These are phyloP conservation scores for Pterostichus niger DNA, from an alignment of 2,888 invertebrate species.

Conservation along the genomic window DNA sequence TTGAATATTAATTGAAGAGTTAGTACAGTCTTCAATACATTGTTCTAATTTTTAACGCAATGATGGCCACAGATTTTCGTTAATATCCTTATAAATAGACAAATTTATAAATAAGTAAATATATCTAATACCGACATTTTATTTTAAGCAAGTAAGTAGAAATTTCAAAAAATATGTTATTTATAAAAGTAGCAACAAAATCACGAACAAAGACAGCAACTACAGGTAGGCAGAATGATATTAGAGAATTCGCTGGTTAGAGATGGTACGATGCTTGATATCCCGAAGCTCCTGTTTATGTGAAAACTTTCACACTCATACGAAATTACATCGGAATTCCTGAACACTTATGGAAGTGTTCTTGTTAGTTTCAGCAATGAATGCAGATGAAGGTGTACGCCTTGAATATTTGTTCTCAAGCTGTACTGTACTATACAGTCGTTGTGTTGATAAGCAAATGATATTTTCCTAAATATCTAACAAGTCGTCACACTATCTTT, in stretches of 20 bases:
- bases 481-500: too few relatives aligned
- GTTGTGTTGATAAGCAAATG: conserved; percentile 13
- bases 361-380: conserved; percentile 30
- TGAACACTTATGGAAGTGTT: conserved; percentile 38
- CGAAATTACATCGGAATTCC: conserved; percentile 36
- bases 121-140: too few relatives aligned
- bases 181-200: too few relatives aligned
- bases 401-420: conserved; percentile 1
- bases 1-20: too few relatives aligned
- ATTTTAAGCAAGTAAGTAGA: too few relatives aligned
- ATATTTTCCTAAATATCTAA: too few relatives aligned
- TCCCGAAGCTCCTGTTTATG: conserved; percentile 41
- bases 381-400: conserved; percentile 36
- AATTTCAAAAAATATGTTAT: too few relatives aligned
- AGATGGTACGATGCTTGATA: conserved; percentile 21
- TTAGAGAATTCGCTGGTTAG: conserved; percentile 6
- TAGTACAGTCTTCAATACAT: too few relatives aligned
- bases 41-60: too few relatives aligned
- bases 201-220: conserved; percentile 11
- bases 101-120: too few relatives aligned
- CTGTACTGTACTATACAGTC: conserved; percentile 1
- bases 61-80: too few relatives aligned
- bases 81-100: too few relatives aligned
- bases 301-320: conserved; percentile 35
- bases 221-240: conserved; percentile 6